Percentiles rank a stretch among this genome's conserved stretches.
phyloP scores from a whole-genome alignment of 2,113 vertebrate genomes.

The Misgurnus anguillicaudatus region DNA sequence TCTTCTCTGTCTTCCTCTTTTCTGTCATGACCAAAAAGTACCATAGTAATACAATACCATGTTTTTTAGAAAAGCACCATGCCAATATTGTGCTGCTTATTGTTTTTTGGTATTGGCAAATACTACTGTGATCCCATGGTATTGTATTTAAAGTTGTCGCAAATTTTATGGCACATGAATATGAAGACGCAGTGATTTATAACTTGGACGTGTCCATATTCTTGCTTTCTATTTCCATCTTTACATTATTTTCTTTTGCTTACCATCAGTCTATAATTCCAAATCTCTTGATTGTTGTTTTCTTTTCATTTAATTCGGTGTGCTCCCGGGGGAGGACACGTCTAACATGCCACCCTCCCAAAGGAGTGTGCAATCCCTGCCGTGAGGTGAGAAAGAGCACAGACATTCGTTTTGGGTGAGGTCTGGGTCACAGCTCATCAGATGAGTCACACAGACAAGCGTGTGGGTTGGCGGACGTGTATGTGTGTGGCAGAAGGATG shows the following conservation, averaged over 20 bases:
- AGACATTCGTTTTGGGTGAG: conserved; percentile 22
- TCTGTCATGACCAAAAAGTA: conserved; percentile 46
- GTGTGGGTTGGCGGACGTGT: not conserved
- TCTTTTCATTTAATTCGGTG: conserved; percentile 47
- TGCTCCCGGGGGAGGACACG: not conserved
- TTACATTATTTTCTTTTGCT: no score
- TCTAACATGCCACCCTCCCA: conserved; percentile 20
- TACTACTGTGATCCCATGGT: no score
- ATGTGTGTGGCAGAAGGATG: not conserved
- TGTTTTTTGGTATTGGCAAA: no score
- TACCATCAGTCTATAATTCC: no score
- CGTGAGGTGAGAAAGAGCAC: conserved; percentile 21
- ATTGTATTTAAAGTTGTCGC: no score
- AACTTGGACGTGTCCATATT: no score
- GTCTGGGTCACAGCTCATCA: conserved; percentile 30
- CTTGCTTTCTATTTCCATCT: no score
- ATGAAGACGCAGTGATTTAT: not conserved
- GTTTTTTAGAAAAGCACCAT: not conserved
- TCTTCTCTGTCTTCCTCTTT: conserved; percentile 50
- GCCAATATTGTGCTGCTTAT: not conserved
- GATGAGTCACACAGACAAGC: conserved; percentile 22
- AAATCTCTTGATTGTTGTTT: conserved; percentile 23
- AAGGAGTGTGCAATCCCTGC: conserved; percentile 2
- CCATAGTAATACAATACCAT: not conserved
- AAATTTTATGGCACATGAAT: no score